Evolutionary conservation across 2,888 invertebrate species (phyloP), one percentile per base, ranked within the genome.

Genomic region (Villa cingulata): DNA sequence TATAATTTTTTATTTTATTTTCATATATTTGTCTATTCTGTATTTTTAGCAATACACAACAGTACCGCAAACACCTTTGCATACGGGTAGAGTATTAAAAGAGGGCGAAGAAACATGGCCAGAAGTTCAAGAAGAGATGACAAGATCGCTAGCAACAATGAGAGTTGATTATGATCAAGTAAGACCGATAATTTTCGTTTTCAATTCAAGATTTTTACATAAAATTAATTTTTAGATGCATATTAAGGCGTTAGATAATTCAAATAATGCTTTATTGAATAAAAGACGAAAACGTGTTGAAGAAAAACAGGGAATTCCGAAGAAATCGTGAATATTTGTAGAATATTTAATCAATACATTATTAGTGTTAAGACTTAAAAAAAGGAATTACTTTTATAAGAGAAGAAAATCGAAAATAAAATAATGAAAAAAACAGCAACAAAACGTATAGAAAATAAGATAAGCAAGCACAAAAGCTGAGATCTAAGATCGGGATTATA

Each of bases 111-210:
- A 91, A 56, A 81, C 85, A 48, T 98, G 97, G 97, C 86, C 87
- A 1, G 96, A 97, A 62, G 92, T 97, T 6, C 95, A 96, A 72
- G 97, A 97, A 69, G 97, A 97, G 72, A 96, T 98, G 96, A 96
- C 91, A 2, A 80, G 94, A 54, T 95, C 96, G 0, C 72, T 98
- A 54, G 95, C 96, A 40, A 94, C 95, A 44, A 97, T 98, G 97
- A 75, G 97, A 46, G 96, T 98, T 10, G 96, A 96, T 69, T 94
- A 94, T 66, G 96, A 97, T 69, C 86, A 88, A 73, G 80, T 80
- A 51, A 59, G 58, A 39, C n/a, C n/a, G 7, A 14, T 29, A 15
- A 10, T 29, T 45, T 39, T 23, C 9, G 15, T 46, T 29, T 9
- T 29, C 29, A n/a, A n/a, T n/a, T n/a, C n/a, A n/a, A n/a, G n/a